Base-by-base conservation (phyloP, 2,113 vertebrate species). In the Gavialis gangeticus region DNA sequence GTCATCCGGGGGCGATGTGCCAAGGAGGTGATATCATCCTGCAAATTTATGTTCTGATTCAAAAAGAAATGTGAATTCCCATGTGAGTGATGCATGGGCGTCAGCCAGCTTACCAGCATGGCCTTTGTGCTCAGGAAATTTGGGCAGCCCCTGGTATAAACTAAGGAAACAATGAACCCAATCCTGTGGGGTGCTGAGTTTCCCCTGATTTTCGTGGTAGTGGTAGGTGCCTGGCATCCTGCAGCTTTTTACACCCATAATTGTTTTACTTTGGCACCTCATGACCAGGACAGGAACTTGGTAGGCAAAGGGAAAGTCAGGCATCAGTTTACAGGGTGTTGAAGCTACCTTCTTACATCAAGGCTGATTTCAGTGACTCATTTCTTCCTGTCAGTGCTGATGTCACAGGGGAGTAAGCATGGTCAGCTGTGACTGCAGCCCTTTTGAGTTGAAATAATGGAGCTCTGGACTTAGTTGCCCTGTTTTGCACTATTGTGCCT, bases 381-480 rank as follows among this genome's bases (percentile, higher is more conserved):
- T 64, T 87, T 94, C 92, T 96, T 94, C 91, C 90, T 94, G 85
- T 95, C 63, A 69, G 83, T 85, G 57, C 85, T 90, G 92, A 28
- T 94, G 88, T 87, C 93, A 79, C 80, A 10, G 88, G 93, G 63
- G 83, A 94, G 89, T 73, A 82, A 86, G 81, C 1, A 0, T 63
- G 91, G 71, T 12, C 87, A 94, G 89, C 93, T 63, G 77, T 79
- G 37, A 80, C 1, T 0, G 71, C 62, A 80, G n/a, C 66, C 91
- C 66, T 79, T 78, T 89, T 87, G 77, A 71, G 75, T 75, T 60
- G 37, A 55, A 37, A n/a, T 4, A 80, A 59, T 18, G n/a, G 24
- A 73, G 66, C 57, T 60, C 28, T 25, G 37, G 64, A 54, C 63
- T 21, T 4, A 1, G 5, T 66, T 79, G 75, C 78, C 77, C 77